Conservation (phyloP, 2,797 vertebrate species). For the Caiman crocodilus region DNA sequence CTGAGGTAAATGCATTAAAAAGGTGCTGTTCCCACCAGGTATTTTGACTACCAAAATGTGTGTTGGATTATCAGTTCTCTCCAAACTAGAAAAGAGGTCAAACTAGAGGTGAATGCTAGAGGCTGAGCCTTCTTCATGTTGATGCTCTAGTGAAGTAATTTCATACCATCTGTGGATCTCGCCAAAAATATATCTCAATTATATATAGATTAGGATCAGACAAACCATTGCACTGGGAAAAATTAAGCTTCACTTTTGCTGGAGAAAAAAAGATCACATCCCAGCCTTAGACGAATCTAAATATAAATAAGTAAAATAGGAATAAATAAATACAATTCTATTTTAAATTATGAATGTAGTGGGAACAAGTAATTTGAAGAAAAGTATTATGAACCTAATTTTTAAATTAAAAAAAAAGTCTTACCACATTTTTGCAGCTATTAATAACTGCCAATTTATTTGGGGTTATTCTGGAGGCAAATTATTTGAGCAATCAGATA, state of each 20-base stretch:
- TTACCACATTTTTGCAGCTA: neutral
- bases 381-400: neutral
- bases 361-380: slow-evolving; percentile 5
- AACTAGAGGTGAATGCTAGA: neutral
- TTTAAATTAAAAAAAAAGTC: neutral
- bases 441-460: slow-evolving; percentile 32
- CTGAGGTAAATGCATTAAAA: neutral
- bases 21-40: neutral
- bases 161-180: neutral
- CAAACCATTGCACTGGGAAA: neutral
- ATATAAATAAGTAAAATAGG: too few relatives aligned
- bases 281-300: too few relatives aligned
- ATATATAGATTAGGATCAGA: neutral
- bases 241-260: neutral
- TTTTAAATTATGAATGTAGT: neutral
- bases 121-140: neutral
- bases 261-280: neutral
- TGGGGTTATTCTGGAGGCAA: slow-evolving; percentile 13
- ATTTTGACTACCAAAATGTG: neutral
- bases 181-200: neutral
- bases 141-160: neutral
- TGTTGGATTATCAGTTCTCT: neutral
- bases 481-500: slow-evolving; percentile 3
- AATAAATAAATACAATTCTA: neutral
- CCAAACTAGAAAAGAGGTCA: neutral